Percentiles rank a stretch among this genome's conserved stretches.
phyloP scores from a whole-genome alignment of 2,888 invertebrate genomes.

The Sthenelais limicola region DNA sequence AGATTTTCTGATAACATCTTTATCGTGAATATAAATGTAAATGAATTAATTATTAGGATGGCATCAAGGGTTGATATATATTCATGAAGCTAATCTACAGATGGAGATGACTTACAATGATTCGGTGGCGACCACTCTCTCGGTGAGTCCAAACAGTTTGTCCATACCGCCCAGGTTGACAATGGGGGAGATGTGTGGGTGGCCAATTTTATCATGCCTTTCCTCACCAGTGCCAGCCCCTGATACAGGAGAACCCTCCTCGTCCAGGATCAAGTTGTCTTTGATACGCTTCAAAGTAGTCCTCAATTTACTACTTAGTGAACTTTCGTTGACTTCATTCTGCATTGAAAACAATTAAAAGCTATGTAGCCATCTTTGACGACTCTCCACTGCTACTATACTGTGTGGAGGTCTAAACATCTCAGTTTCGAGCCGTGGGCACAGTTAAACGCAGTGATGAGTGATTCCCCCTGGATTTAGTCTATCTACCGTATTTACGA shows the following conservation, averaged over 20 bases:
- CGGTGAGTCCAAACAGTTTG: conserved; percentile 85
- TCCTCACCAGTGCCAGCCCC: not conserved
- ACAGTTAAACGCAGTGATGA: too few species aligned
- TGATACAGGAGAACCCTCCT: conserved; percentile 21
- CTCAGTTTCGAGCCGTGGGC: too few species aligned
- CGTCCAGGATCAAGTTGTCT: conserved; percentile 78
- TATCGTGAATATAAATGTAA: too few species aligned
- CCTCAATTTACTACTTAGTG: conserved; percentile 80
- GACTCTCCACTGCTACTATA: too few species aligned
- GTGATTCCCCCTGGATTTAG: too few species aligned
- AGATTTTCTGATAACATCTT: not conserved
- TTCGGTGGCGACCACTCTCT: conserved; percentile 92
- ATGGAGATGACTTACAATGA: conserved; percentile 80
- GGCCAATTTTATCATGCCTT: conserved; percentile 72
- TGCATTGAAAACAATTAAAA: too few species aligned
- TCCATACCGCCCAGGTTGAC: conserved; percentile 81
- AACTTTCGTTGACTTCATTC: conserved; percentile 64
- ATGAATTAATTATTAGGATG: too few species aligned
- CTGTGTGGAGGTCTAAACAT: too few species aligned
- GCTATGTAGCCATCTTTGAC: too few species aligned
- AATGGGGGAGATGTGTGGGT: conserved; percentile 78
- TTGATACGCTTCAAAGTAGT: conserved; percentile 84
- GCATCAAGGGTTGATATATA: not conserved
- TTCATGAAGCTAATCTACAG: not conserved
- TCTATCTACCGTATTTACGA: too few species aligned